Evolutionary conservation across 2,797 vertebrate genomes (phyloP), one percentile per base, ranked within the genome.

Genomic region (Neosalanx taihuensis): DNA sequence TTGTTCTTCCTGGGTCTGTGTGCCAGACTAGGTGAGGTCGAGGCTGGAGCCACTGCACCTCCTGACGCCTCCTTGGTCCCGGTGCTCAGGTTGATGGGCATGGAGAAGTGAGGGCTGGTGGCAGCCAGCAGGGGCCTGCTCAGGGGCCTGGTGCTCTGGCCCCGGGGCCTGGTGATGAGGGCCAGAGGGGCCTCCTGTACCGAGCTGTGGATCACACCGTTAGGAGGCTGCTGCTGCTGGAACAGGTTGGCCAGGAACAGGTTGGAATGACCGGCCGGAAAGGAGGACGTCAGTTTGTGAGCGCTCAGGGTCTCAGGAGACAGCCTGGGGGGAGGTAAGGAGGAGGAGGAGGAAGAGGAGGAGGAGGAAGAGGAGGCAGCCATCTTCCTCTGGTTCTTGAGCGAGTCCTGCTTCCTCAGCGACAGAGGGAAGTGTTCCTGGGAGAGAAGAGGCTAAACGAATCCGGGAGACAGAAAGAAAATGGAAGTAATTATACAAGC

Each of bases 141-240:
- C 35, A 67, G 88, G 58, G 81, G 78, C 86, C 91, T 92, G 51
- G 18, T 7, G 83, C 77, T 88, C 72, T 92, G 93, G 64, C 86
- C 75, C 84, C 93, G 95, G 67, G 89, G 90, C 89, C 95, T 96
- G 59, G 92, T 94, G 81, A 94, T 95, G 83, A 98, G 95, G 79
- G 95, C 95, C 86, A 99, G 89, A 70, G 97, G 96, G 78, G 92
- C 93, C 69, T 97, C 96, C 89, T 99, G 96, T 85, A 94, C 94
- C 71, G 92, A 84, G 63, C 89, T 90, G 67, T 92, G 92, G 88
- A 92, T 91, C 37, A 88, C 89, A 87, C 94, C 94, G 71, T 96
- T 95, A 73, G 89, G 91, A 81, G 92, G 93, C 71, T 92, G 92
- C 87, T 91, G 94, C 81, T 81, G 20, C 18, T 58, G 90, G 85